phyloP scores from a whole-genome alignment of 1,140 invertebrate species.

The Solenopsis fugax region DNA sequence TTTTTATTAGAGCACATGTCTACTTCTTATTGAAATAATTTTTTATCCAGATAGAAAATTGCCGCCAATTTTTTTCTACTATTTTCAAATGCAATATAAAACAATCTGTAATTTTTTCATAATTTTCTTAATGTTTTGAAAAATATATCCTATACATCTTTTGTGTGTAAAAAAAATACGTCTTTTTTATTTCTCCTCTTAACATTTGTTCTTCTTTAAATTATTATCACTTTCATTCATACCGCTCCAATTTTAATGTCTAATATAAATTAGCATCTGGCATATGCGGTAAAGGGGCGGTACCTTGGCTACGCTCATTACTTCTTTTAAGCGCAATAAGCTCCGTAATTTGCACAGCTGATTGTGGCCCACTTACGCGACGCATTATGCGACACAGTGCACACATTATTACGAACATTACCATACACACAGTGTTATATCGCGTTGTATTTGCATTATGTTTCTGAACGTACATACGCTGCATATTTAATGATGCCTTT shows the following conservation, averaged over 20 bases:
- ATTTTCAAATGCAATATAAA: too few relatives aligned
- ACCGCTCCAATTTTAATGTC: slow-evolving; percentile 29
- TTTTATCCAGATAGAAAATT: too few relatives aligned
- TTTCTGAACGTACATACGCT: slow-evolving; percentile 36
- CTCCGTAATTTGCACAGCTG: slow-evolving; percentile 54
- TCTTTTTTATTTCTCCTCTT: not conserved
- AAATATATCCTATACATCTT: too few relatives aligned
- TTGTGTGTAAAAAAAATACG: too few relatives aligned
- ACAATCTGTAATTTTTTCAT: too few relatives aligned
- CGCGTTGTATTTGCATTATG: slow-evolving; percentile 30
- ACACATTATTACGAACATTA: slow-evolving; percentile 56
- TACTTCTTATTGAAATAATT: too few relatives aligned
- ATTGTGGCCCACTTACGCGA: slow-evolving; percentile 53
- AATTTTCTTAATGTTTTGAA: too few relatives aligned
- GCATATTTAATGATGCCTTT: slow-evolving; percentile 53
- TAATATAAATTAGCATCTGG: slow-evolving; percentile 40
- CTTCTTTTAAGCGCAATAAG: slow-evolving; percentile 55
- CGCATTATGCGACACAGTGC: slow-evolving; percentile 53
- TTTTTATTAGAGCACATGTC: too few relatives aligned
- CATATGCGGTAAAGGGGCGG: not conserved
- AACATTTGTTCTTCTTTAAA: slow-evolving; percentile 1
- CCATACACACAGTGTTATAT: slow-evolving; percentile 26
- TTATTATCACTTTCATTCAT: not conserved
- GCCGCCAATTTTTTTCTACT: too few relatives aligned
- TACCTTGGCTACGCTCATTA: slow-evolving; percentile 23